These are phyloP conservation scores for Meloidogyne floridensis DNA, from an alignment of 1,140 invertebrate genomes.

Conservation along the genomic window DNA sequence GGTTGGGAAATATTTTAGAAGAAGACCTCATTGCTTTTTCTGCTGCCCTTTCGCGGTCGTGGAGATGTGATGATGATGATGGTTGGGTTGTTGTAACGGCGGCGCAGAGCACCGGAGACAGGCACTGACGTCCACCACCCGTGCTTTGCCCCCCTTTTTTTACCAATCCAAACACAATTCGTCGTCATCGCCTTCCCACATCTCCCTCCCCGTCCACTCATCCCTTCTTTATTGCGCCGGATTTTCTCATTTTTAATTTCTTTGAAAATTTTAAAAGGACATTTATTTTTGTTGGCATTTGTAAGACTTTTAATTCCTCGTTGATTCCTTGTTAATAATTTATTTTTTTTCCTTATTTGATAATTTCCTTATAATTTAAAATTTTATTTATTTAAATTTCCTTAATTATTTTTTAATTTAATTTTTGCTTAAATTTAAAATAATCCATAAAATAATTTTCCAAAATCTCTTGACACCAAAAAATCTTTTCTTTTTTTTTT, in stretches of 20 bases:
- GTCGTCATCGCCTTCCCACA: constrained; percentile 5
- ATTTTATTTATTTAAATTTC: too few relatives aligned
- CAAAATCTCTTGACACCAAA: background rate
- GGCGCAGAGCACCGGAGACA: background rate
- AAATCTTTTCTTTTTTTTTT: background rate
- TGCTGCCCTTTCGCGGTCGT: constrained; percentile 6
- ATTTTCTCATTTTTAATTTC: constrained; percentile 1
- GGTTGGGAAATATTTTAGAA: background rate
- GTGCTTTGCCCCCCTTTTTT: background rate
- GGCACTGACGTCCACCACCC: constrained; percentile 7
- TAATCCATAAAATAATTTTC: too few relatives aligned
- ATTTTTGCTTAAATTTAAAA: too few relatives aligned
- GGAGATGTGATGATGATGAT: background rate
- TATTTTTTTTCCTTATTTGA: too few relatives aligned
- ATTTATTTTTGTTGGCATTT: background rate
- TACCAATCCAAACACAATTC: constrained; percentile 2
- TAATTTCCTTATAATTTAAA: too few relatives aligned
- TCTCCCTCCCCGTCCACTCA: background rate
- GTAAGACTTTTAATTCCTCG: background rate
- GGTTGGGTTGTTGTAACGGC: background rate
- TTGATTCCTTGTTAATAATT: too few relatives aligned
- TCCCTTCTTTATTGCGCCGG: background rate
- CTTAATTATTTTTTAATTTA: too few relatives aligned
- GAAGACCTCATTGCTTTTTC: background rate
- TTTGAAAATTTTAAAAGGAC: constrained; percentile 6